Evolutionary conservation across 2,888 invertebrate genomes (phyloP).

Genomic region (Epiperipatus broadwayi): DNA sequence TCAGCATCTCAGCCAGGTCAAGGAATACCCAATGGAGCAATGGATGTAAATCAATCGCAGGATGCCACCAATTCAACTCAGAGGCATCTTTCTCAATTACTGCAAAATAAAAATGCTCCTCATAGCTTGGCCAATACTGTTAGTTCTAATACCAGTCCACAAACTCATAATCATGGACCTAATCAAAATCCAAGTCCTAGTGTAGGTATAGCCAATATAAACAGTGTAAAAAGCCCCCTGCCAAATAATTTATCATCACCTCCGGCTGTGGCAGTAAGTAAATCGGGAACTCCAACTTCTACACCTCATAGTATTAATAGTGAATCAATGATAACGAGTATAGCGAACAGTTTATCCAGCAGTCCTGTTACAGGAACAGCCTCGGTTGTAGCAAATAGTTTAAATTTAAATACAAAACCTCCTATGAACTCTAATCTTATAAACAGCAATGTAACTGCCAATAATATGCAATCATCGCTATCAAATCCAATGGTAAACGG

Average conservation of each 20-base stretch:
- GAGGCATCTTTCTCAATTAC: slow-evolving; percentile 18
- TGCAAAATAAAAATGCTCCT: slow-evolving; percentile 19
- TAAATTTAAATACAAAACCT: too few species aligned
- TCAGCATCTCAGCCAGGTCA: too few species aligned
- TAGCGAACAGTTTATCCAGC: slow-evolving; percentile 14
- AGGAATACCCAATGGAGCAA: slow-evolving; percentile 20
- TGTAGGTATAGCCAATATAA: slow-evolving; percentile 17
- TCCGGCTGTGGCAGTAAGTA: slow-evolving; percentile 55
- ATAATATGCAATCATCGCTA: slow-evolving; percentile 14
- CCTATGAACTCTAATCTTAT: too few species aligned
- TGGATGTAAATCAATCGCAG: slow-evolving; percentile 24
- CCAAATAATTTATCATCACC: slow-evolving; percentile 37
- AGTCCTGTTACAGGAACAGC: too few species aligned
- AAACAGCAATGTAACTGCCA: too few species aligned
- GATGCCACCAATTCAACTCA: too few species aligned
- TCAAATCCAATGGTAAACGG: slow-evolving; percentile 24
- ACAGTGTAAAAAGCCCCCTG: slow-evolving; percentile 19
- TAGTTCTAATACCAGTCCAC: too few species aligned
- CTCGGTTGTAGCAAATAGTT: too few species aligned
- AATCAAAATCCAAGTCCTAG: slow-evolving; percentile 17
- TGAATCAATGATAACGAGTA: slow-evolving; percentile 18
- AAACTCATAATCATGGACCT: slow-evolving; percentile 14
- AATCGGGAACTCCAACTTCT: slow-evolving; percentile 20
- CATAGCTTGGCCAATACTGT: too few species aligned
- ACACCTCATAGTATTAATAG: slow-evolving; percentile 20